A percentile compares a stretch with the other conserved stretches of the same genome.
phyloP scores from a whole-genome alignment of 2,888 invertebrate species.

The Sinopyrophorus schimmeli region DNA sequence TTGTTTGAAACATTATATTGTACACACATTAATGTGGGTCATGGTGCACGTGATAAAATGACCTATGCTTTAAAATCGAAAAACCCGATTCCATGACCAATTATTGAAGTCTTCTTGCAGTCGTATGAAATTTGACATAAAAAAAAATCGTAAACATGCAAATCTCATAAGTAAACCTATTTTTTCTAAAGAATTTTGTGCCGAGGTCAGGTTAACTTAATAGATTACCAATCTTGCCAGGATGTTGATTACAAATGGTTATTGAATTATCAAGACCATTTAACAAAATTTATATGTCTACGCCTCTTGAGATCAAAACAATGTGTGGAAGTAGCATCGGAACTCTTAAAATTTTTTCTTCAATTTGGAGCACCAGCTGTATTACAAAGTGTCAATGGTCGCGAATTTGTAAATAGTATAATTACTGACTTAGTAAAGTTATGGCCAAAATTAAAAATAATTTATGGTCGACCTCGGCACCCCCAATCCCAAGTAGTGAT shows the following conservation, averaged over 20 bases:
- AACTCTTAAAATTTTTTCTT: conserved; percentile 13
- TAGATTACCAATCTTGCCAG: neutral
- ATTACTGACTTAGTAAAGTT: neutral
- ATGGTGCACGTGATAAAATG: conserved; percentile 6
- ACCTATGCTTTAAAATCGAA: neutral
- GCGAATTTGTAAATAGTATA: neutral
- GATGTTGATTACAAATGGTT: too few species aligned
- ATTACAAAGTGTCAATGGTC: neutral
- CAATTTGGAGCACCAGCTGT: neutral
- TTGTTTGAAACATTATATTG: neutral
- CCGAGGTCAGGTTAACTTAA: neutral
- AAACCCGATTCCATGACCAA: conserved; percentile 20
- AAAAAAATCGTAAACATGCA: too few species aligned
- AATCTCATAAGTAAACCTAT: too few species aligned
- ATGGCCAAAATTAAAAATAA: neutral
- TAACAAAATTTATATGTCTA: neutral
- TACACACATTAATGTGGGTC: conserved; percentile 7
- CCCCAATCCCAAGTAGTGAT: too few species aligned
- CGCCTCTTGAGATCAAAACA: neutral
- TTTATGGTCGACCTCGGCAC: neutral
- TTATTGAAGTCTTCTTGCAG: conserved; percentile 21
- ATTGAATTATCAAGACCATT: conserved; percentile 1
- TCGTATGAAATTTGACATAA: conserved; percentile 26
- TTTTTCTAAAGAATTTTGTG: too few species aligned
- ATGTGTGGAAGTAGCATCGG: neutral